Conservation (phyloP, 2,113 vertebrate species). For the Chloebia gouldiae region DNA sequence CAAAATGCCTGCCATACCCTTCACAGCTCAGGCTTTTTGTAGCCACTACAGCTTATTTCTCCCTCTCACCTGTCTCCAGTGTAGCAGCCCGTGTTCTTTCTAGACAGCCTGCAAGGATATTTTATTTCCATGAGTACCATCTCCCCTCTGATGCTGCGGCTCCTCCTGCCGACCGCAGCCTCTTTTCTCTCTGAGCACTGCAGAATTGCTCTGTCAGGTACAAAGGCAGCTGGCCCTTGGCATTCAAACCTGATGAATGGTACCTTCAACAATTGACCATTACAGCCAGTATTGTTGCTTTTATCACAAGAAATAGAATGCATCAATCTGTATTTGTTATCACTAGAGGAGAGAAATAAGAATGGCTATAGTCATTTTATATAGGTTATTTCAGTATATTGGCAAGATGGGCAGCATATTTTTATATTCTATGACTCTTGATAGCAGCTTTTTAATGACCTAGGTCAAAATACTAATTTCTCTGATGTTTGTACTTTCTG, state of each 20-base stretch:
- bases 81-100: neutral
- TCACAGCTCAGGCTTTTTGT: neutral
- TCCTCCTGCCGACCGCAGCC: neutral
- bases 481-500: neutral
- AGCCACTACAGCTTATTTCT: neutral
- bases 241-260: neutral
- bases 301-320: neutral
- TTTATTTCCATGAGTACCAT: neutral
- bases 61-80: neutral
- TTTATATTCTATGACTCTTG: neutral
- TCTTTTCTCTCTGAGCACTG: neutral
- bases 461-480: neutral
- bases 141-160: neutral
- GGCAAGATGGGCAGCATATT: neutral
- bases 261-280: neutral
- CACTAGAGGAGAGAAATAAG: neutral
- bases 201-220: neutral
- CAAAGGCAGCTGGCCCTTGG: neutral
- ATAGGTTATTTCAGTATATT: neutral
- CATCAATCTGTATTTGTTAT: slow-evolving; percentile 3
- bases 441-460: neutral
- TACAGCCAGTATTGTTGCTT: neutral
- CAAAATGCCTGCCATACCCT: neutral
- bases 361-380: neutral
- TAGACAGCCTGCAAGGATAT: fast-evolving